Evolutionary conservation across 2,888 invertebrate genomes (phyloP).

Genomic region (Drosophila basisetae): DNA sequence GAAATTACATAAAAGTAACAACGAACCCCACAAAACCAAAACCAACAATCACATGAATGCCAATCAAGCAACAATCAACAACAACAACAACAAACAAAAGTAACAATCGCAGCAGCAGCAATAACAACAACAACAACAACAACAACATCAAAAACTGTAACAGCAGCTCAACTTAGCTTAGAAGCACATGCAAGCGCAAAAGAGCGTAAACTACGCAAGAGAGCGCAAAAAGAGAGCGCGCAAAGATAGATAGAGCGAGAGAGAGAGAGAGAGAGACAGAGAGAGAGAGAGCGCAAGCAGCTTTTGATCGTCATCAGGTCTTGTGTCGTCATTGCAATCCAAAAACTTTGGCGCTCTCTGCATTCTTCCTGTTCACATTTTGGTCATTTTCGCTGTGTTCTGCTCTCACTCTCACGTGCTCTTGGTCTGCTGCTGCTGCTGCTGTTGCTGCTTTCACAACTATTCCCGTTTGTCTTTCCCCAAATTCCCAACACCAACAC

Average conservation of each 20-base stretch:
- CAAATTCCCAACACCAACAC: slow-evolving; percentile 14
- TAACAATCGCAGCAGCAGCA: slow-evolving; percentile 26
- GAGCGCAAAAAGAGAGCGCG: slow-evolving; percentile 17
- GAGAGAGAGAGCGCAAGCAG: background rate
- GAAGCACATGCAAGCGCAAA: slow-evolving; percentile 34
- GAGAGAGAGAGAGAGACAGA: slow-evolving; percentile 13
- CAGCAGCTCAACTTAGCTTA: slow-evolving; percentile 43
- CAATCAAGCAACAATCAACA: slow-evolving; percentile 51
- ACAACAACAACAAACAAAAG: slow-evolving; percentile 11
- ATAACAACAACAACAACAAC: slow-evolving; percentile 18
- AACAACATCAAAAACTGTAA: slow-evolving; percentile 38
- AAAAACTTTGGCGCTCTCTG: slow-evolving; percentile 36
- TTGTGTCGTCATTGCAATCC: slow-evolving; percentile 32
- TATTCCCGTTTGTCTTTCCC: slow-evolving; percentile 61
- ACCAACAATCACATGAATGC: slow-evolving; percentile 67
- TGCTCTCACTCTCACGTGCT: slow-evolving; percentile 29
- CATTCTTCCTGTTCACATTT: slow-evolving; percentile 29
- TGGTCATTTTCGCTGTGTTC: slow-evolving; percentile 22
- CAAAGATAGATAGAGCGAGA: slow-evolving; percentile 10
- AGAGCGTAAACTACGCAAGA: slow-evolving; percentile 18
- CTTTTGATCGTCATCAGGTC: slow-evolving; percentile 43
- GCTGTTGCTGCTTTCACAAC: slow-evolving; percentile 67
- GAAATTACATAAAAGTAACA: slow-evolving; percentile 82
- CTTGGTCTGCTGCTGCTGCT: background rate
- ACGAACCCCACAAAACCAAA: slow-evolving; percentile 70